Evolutionary conservation across 2,888 invertebrate species (phyloP).

Genomic region (Caenorhabditis sp.): DNA sequence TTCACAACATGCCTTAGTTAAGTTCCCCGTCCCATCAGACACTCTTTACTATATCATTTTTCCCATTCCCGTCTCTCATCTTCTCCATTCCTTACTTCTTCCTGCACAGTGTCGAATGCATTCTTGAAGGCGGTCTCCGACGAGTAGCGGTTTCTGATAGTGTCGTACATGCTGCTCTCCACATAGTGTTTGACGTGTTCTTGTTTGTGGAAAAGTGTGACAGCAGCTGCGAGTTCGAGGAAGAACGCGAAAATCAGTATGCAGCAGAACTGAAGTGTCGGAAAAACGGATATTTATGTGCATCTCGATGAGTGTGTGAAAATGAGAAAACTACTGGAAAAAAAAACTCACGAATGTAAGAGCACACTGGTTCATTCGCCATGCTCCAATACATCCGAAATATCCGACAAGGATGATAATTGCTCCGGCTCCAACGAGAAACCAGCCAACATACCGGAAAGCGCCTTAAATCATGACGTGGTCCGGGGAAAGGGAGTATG

Average conservation of each 20-base stretch:
- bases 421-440: slow-evolving; percentile 88
- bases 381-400: slow-evolving; percentile 91
- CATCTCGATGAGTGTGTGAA: not conserved
- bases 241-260: slow-evolving; percentile 89
- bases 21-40: too few species aligned
- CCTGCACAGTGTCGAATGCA: slow-evolving; percentile 88
- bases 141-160: slow-evolving; percentile 87
- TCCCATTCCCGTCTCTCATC: too few species aligned
- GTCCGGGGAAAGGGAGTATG: not conserved
- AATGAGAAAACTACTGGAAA: not conserved
- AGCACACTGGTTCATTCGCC: slow-evolving; percentile 89
- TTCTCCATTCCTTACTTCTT: slow-evolving; percentile 83
- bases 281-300: not conserved
- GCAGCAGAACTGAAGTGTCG: slow-evolving; percentile 88
- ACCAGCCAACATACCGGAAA: slow-evolving; percentile 87
- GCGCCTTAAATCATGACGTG: slow-evolving; percentile 61
- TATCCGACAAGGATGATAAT: slow-evolving; percentile 89
- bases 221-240: slow-evolving; percentile 89
- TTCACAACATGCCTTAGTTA: too few species aligned
- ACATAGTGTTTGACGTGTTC: slow-evolving; percentile 86
- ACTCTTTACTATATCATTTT: not conserved
- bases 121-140: slow-evolving; percentile 85
- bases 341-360: slow-evolving; percentile 87
- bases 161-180: slow-evolving; percentile 87
- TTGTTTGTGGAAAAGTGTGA: slow-evolving; percentile 89